Conservation (phyloP, 2,797 vertebrate species). For the Helarctos malayanus region DNA sequence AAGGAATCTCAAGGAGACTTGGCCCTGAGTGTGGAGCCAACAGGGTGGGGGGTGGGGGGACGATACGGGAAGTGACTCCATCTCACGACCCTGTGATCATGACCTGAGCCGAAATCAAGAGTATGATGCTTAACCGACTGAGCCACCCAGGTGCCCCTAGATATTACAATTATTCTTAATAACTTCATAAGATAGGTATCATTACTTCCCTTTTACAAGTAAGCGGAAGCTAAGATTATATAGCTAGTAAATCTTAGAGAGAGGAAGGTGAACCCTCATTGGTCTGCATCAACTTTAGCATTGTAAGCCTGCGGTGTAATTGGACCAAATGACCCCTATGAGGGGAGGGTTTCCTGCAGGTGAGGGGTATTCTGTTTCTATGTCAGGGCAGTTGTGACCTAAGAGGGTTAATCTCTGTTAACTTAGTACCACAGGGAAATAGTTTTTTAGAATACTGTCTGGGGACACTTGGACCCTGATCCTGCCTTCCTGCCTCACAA, state of each 20-base stretch:
- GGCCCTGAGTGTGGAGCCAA: too few relatives aligned
- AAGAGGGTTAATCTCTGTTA: background rate
- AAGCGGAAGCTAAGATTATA: background rate
- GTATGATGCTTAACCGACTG: background rate
- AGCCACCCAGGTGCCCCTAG: background rate
- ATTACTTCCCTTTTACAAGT: background rate
- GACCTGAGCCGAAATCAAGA: too few relatives aligned
- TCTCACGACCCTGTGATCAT: too few relatives aligned
- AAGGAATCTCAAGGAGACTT: too few relatives aligned
- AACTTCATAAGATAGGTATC: background rate
- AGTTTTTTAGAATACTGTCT: background rate
- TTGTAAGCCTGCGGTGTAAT: background rate
- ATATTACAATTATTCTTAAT: background rate
- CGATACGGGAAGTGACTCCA: too few relatives aligned
- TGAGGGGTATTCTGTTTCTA: background rate
- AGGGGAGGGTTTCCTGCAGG: background rate
- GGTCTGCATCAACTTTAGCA: background rate
- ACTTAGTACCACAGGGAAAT: background rate
- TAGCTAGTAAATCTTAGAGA: background rate
- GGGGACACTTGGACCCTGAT: too few relatives aligned
- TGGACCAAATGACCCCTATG: background rate
- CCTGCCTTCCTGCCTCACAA: background rate
- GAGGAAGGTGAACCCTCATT: background rate
- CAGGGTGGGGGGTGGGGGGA: too few relatives aligned
- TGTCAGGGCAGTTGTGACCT: background rate